phyloP scores from a whole-genome alignment of 2,888 invertebrate species.

The Netelia melanura region DNA sequence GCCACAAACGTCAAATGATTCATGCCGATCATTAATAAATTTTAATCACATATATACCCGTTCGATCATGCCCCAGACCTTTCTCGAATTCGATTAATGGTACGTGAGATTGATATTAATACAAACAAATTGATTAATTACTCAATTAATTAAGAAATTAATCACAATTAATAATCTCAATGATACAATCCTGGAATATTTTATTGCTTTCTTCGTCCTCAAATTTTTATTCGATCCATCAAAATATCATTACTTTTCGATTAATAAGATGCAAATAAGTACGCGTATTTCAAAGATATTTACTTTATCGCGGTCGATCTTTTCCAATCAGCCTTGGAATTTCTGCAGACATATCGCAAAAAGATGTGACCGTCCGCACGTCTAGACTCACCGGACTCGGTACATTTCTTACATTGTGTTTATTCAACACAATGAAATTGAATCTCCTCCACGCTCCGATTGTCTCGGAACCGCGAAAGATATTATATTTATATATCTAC shows the following conservation, averaged over 20 bases:
- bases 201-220: too few relatives aligned
- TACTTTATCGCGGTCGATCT: slow-evolving; percentile 39
- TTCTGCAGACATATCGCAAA: background rate
- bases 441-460: slow-evolving; percentile 11
- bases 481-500: background rate
- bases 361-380: background rate
- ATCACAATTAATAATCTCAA: too few relatives aligned
- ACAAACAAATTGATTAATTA: too few relatives aligned
- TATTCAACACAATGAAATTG: background rate
- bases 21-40: slow-evolving; percentile 26
- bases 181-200: too few relatives aligned
- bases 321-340: slow-evolving; percentile 1
- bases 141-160: too few relatives aligned
- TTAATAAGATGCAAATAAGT: background rate
- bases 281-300: slow-evolving; percentile 39
- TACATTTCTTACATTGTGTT: slow-evolving; percentile 10
- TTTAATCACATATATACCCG: background rate
- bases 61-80: background rate
- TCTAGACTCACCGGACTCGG: background rate
- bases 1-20: slow-evolving; percentile 58
- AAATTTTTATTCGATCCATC: too few relatives aligned
- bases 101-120: too few relatives aligned
- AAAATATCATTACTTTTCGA: too few relatives aligned
- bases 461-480: background rate
- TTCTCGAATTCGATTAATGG: background rate